Evolutionary conservation across 2,113 vertebrate species (phyloP).

Genomic region (Euleptes europaea): DNA sequence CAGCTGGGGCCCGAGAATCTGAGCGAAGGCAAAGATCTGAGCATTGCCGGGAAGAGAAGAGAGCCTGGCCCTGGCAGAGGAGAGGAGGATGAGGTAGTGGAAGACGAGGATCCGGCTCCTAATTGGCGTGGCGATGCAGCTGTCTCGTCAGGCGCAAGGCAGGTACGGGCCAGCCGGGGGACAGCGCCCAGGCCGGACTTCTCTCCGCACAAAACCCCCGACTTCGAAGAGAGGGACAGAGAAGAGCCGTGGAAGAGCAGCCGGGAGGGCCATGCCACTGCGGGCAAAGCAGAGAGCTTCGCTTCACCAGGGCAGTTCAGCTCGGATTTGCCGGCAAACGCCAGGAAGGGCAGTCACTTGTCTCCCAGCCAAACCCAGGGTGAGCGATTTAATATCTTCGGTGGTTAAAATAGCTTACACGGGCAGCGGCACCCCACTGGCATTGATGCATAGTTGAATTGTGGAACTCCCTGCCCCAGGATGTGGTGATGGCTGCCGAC

Average conservation of each 20-base stretch:
- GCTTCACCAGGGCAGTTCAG: conserved; percentile 47
- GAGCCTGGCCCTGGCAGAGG: conserved; percentile 66
- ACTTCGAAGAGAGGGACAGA: conserved; percentile 52
- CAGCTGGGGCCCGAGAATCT: conserved; percentile 70
- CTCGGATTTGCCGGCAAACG: conserved; percentile 45
- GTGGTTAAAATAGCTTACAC: background rate
- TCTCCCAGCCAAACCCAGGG: conserved; percentile 59
- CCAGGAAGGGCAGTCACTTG: conserved; percentile 55
- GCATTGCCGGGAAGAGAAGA: conserved; percentile 48
- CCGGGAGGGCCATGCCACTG: conserved; percentile 22
- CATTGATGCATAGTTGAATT: too few relatives aligned
- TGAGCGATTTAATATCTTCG: conserved; percentile 45
- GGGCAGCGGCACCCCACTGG: too few relatives aligned
- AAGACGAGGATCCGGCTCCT: conserved; percentile 60
- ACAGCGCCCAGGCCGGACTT: background rate
- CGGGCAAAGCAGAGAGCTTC: conserved; percentile 20
- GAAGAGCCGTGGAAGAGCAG: conserved; percentile 47
- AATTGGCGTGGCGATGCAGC: conserved; percentile 8
- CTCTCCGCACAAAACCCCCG: conserved; percentile 52
- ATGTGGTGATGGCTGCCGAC: too few relatives aligned
- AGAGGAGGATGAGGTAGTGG: conserved; percentile 55
- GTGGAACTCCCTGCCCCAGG: too few relatives aligned
- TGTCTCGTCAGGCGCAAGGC: conserved; percentile 24
- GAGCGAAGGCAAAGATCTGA: conserved; percentile 35
- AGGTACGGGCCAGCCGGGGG: conserved; percentile 20